A percentile compares a stretch with the other conserved stretches of the same genome.
Evolutionary conservation across 1,140 invertebrate genomes (phyloP).

Genomic region (Protaetia brevitarsis): DNA sequence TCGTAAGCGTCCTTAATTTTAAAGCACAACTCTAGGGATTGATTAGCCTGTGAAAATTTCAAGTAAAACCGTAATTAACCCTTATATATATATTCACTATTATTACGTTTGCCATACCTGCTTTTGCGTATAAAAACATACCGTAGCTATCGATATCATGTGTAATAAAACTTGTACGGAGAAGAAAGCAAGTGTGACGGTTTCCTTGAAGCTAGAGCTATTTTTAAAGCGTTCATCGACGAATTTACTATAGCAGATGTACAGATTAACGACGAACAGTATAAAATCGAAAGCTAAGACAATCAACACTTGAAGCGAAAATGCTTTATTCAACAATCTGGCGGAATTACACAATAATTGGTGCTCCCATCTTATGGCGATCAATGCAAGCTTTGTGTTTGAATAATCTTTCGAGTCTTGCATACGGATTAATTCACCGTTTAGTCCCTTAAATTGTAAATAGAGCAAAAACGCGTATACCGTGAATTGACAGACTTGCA

Average conservation of each 20-base stretch:
- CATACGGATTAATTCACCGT: not conserved
- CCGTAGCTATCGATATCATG: not conserved
- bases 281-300: not conserved
- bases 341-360: not conserved
- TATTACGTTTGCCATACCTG: too few species aligned
- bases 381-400: not conserved
- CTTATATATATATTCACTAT: too few species aligned
- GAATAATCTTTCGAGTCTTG: not conserved
- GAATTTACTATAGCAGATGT: not conserved
- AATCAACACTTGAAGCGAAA: not conserved
- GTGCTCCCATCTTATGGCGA: not conserved
- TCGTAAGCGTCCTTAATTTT: conserved; percentile 2
- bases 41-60: not conserved
- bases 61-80: too few species aligned
- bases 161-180: not conserved
- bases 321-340: not conserved
- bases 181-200: not conserved
- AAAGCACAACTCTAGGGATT: not conserved
- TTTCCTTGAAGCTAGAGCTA: not conserved
- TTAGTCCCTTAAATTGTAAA: not conserved
- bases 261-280: not conserved
- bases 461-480: not conserved
- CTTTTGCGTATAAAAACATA: not conserved
- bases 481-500: not conserved
- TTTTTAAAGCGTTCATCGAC: not conserved